phyloP scores from a whole-genome alignment of 2,797 vertebrate genomes.

The Oreochromis mossambicus region DNA sequence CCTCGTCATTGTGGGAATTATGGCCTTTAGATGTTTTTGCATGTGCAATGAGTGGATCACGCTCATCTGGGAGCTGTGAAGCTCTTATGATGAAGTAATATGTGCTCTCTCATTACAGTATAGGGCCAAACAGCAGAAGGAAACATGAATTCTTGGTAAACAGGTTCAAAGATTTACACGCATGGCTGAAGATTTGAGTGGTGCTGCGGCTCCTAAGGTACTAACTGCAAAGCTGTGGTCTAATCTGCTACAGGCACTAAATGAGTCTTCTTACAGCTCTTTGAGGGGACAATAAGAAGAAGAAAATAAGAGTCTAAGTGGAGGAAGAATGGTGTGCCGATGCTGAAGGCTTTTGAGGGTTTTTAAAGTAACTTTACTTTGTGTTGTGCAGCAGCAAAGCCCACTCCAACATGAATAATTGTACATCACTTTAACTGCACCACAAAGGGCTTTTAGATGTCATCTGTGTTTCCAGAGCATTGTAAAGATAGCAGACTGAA shows the following conservation, averaged over 20 bases:
- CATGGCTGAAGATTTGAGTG: background rate
- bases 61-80: background rate
- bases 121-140: background rate
- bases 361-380: conserved; percentile 7
- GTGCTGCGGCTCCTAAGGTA: background rate
- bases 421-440: conserved; percentile 19
- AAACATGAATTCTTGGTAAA: background rate
- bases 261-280: background rate
- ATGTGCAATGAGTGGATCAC: background rate
- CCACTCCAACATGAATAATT: conserved; percentile 8
- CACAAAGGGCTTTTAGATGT: conserved; percentile 37
- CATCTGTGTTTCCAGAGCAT: conserved; percentile 18
- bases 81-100: background rate
- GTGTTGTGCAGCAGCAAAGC: background rate
- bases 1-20: background rate
- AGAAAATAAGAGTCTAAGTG: background rate
- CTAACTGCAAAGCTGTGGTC: background rate
- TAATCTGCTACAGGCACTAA: background rate
- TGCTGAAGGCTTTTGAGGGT: background rate
- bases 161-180: conserved; percentile 5
- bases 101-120: background rate
- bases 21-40: background rate
- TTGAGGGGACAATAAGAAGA: background rate
- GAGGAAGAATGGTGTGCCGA: background rate
- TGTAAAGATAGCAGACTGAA: conserved; percentile 24